A percentile compares a stretch with the other conserved stretches of the same genome.
Conservation (phyloP, 2,888 invertebrate genomes). For the Lypha dubia region DNA sequence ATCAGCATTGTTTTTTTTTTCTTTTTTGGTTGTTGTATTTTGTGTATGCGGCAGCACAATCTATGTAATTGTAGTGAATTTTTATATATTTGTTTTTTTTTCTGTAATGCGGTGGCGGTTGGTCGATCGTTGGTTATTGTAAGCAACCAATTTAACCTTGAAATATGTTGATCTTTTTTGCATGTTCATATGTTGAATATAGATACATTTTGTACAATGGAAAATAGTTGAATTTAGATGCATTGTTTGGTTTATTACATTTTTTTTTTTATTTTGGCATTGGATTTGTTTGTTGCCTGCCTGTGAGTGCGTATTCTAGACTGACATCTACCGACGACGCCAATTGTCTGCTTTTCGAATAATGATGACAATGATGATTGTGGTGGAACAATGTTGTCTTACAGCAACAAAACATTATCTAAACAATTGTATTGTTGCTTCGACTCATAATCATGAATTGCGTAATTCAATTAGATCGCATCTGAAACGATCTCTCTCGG, state of each 20-base stretch:
- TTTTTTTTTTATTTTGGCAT: constrained; percentile 20
- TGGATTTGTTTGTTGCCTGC: background rate
- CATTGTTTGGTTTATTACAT: constrained; percentile 71
- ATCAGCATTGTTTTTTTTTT: constrained; percentile 16
- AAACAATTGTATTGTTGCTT: constrained; percentile 35
- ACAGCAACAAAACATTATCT: background rate
- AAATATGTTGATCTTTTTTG: constrained; percentile 70
- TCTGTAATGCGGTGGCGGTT: constrained; percentile 67
- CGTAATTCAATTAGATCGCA: constrained; percentile 69
- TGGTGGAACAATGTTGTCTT: constrained; percentile 45
- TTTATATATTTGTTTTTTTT: too few relatives aligned
- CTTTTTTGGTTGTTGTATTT: background rate
- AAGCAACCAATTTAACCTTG: constrained; percentile 75
- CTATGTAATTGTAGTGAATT: constrained; percentile 54
- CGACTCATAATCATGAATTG: constrained; percentile 62
- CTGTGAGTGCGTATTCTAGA: constrained; percentile 61
- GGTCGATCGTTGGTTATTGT: constrained; percentile 74
- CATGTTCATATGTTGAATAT: constrained; percentile 60
- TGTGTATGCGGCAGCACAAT: constrained; percentile 25
- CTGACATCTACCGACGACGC: constrained; percentile 68
- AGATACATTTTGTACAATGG: constrained; percentile 49
- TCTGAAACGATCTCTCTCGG: constrained; percentile 52
- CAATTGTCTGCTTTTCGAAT: constrained; percentile 64
- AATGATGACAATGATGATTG: constrained; percentile 58
- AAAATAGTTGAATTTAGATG: constrained; percentile 59